A percentile compares a stretch with the other conserved stretches of the same genome.
These are phyloP conservation scores for Sitta europaea DNA, from an alignment of 2,113 vertebrate genomes.

Conservation along the genomic window DNA sequence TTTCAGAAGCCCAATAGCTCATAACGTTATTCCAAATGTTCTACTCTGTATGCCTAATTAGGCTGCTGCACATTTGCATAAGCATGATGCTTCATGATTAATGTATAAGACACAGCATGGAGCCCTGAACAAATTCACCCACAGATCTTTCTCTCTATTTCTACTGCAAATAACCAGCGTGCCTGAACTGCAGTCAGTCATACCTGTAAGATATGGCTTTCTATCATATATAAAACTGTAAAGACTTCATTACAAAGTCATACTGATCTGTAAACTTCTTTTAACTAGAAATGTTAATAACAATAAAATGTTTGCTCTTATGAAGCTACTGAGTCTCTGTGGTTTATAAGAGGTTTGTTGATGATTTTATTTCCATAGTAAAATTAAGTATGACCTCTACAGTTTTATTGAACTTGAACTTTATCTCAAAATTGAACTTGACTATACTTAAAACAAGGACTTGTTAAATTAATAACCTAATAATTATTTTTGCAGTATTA, in stretches of 20 bases:
- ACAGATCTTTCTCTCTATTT: background rate
- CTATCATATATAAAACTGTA: background rate
- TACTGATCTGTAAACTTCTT: background rate
- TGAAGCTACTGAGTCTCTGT: background rate
- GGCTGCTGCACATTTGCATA: conserved; percentile 68
- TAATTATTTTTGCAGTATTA: conserved; percentile 1
- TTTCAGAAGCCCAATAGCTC: conserved; percentile 69
- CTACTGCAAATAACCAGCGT: conserved; percentile 37
- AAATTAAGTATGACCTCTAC: background rate
- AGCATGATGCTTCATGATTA: conserved; percentile 71
- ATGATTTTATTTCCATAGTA: background rate
- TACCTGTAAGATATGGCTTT: background rate
- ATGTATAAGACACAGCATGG: conserved; percentile 69
- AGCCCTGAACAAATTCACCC: conserved; percentile 51
- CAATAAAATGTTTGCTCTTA: background rate
- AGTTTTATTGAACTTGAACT: no score
- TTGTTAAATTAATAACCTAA: conserved; percentile 36
- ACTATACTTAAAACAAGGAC: background rate
- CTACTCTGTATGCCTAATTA: conserved; percentile 68
- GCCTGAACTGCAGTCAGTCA: background rate
- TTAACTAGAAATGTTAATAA: background rate
- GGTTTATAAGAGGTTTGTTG: background rate
- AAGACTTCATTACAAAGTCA: background rate
- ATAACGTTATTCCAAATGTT: conserved; percentile 67
- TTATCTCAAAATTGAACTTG: background rate